Conservation (phyloP, 1,140 invertebrate species). For the Drosophila ironensis region DNA sequence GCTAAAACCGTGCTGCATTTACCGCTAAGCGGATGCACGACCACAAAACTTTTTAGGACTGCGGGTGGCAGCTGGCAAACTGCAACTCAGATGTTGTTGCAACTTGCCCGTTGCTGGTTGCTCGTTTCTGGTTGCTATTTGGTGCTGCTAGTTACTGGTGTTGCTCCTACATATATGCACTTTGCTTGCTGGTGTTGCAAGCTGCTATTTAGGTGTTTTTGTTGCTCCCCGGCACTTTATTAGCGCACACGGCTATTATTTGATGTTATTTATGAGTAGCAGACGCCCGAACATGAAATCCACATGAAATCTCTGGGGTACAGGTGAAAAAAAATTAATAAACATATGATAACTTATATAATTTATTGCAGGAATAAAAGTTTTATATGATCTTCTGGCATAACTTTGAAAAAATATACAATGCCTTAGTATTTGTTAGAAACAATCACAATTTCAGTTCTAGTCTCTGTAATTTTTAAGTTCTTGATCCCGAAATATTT, state of each 20-base stretch:
- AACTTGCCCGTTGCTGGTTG: conserved; percentile 6
- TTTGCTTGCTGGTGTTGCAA: conserved; percentile 14
- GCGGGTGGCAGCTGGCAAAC: conserved; percentile 31
- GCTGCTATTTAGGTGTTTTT: conserved; percentile 28
- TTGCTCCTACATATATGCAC: not conserved
- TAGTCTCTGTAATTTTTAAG: not conserved
- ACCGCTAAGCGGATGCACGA: conserved; percentile 51
- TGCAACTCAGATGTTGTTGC: conserved; percentile 18
- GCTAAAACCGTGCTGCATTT: conserved; percentile 39
- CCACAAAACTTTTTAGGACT: conserved; percentile 41
- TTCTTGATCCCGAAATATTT: not conserved
- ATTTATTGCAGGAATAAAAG: too few species aligned
- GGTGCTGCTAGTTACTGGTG: conserved; percentile 11
- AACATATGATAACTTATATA: too few species aligned
- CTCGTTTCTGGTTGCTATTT: not conserved
- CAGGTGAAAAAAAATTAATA: not conserved
- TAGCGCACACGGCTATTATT: conserved; percentile 54
- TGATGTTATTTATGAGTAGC: conserved; percentile 64
- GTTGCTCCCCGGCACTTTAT: conserved; percentile 56
- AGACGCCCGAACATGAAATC: conserved; percentile 41
- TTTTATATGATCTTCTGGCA: too few species aligned
- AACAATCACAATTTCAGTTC: not conserved
- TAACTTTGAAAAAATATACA: too few species aligned
- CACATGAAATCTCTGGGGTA: conserved; percentile 6
- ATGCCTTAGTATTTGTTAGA: too few species aligned